Conservation (phyloP, 2,888 invertebrate species). For the Drosophila sordidula region DNA sequence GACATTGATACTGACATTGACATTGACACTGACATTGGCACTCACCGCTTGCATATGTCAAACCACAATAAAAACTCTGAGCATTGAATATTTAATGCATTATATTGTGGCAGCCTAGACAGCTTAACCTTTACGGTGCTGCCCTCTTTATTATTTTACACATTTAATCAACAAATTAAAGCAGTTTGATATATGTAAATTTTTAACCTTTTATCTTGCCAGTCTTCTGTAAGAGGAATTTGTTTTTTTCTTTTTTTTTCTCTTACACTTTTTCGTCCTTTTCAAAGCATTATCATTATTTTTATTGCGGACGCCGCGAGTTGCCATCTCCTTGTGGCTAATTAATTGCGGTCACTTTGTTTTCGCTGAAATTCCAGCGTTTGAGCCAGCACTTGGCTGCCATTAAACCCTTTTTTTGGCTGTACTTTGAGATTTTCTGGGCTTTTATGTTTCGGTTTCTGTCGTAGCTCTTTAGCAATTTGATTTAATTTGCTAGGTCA, state of each 20-base stretch:
- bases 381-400: slow-evolving; percentile 59
- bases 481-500: slow-evolving; percentile 69
- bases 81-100: slow-evolving; percentile 26
- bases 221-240: slow-evolving; percentile 6
- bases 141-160: slow-evolving; percentile 5
- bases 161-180: slow-evolving; percentile 47
- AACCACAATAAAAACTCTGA: slow-evolving; percentile 16
- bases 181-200: slow-evolving; percentile 6
- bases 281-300: slow-evolving; percentile 58
- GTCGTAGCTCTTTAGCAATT: slow-evolving; percentile 41
- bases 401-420: slow-evolving; percentile 62
- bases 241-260: neutral
- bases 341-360: slow-evolving; percentile 78
- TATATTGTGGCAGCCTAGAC: slow-evolving; percentile 7
- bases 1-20: slow-evolving; percentile 67
- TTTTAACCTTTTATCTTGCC: neutral
- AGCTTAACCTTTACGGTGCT: slow-evolving; percentile 17
- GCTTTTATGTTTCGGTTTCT: slow-evolving; percentile 18
- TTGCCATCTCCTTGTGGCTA: slow-evolving; percentile 61
- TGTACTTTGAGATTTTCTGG: slow-evolving; percentile 34
- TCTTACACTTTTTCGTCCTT: neutral
- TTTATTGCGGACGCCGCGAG: slow-evolving; percentile 57
- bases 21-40: slow-evolving; percentile 55
- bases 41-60: slow-evolving; percentile 28
- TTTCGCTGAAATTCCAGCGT: slow-evolving; percentile 51